Evolutionary conservation across 2,797 vertebrate genomes (phyloP).

Genomic region (Danio tinwini): DNA sequence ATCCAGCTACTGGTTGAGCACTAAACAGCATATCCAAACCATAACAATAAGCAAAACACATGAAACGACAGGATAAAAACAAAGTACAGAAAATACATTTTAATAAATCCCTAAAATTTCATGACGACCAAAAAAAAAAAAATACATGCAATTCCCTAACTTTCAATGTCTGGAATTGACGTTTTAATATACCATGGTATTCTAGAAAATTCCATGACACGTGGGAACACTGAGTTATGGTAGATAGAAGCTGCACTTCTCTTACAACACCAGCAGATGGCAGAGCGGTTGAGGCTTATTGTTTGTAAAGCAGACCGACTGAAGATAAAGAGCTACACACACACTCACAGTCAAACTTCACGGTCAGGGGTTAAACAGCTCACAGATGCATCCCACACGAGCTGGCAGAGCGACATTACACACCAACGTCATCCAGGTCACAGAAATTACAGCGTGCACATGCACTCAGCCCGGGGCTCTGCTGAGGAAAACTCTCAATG

Average conservation of each 20-base stretch:
- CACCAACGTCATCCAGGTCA: neutral
- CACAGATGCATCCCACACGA: neutral
- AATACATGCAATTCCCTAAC: too few relatives aligned
- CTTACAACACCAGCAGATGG: constrained; percentile 50
- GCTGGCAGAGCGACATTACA: neutral
- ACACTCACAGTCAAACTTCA: neutral
- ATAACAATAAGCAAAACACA: too few relatives aligned
- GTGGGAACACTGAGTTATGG: too few relatives aligned
- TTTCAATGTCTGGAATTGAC: too few relatives aligned
- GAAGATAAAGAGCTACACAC: neutral
- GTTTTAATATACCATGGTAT: too few relatives aligned
- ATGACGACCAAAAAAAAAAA: too few relatives aligned
- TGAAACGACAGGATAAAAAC: too few relatives aligned
- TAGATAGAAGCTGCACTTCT: neutral
- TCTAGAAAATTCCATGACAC: too few relatives aligned
- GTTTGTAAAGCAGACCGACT: constrained; percentile 4
- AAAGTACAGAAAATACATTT: too few relatives aligned
- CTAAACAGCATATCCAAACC: too few relatives aligned
- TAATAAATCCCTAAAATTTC: too few relatives aligned
- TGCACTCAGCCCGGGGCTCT: constrained; percentile 3
- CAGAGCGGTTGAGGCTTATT: constrained; percentile 15
- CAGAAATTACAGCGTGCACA: neutral
- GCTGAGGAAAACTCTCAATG: constrained; percentile 3
- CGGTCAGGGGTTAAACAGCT: constrained; percentile 32
- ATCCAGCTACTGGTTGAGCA: too few relatives aligned